Evolutionary conservation across 2,113 vertebrate species (phyloP).

Genomic region (Phrynocephalus versicolor): DNA sequence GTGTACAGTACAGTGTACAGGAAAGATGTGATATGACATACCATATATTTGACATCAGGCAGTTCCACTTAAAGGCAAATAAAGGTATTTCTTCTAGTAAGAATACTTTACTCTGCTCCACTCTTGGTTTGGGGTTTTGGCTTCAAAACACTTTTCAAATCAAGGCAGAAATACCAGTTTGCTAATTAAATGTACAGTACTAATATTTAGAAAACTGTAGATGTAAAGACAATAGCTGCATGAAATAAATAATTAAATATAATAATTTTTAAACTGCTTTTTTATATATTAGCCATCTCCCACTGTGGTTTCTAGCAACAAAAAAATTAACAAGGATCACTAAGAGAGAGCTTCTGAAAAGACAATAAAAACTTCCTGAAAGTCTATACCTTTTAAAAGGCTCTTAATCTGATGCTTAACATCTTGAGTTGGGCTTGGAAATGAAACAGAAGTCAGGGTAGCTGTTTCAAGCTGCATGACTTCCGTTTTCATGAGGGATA

Average conservation of each 20-base stretch:
- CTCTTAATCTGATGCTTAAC: too few species aligned
- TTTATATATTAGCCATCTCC: not conserved
- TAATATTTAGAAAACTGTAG: not conserved
- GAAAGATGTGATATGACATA: not conserved
- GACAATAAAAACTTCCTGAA: not conserved
- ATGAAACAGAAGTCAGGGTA: too few species aligned
- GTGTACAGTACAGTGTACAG: not conserved
- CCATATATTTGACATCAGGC: not conserved
- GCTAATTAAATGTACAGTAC: not conserved
- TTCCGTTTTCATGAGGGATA: too few species aligned
- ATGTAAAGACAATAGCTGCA: not conserved
- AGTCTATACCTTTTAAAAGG: too few species aligned
- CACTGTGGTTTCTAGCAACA: not conserved
- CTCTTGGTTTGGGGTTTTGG: not conserved
- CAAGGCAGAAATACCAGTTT: not conserved
- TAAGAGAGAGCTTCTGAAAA: not conserved
- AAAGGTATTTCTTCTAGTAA: not conserved
- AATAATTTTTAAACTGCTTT: not conserved
- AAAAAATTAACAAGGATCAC: not conserved
- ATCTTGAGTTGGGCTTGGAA: too few species aligned
- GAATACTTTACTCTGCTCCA: not conserved
- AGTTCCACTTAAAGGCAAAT: not conserved
- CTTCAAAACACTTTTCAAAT: not conserved
- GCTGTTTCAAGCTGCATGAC: too few species aligned
- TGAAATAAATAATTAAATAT: not conserved